Evolutionary conservation across 30 jellyfish, hydroid and myxozoan species (phyloP).

Genomic region (Sanderia malayensis): DNA sequence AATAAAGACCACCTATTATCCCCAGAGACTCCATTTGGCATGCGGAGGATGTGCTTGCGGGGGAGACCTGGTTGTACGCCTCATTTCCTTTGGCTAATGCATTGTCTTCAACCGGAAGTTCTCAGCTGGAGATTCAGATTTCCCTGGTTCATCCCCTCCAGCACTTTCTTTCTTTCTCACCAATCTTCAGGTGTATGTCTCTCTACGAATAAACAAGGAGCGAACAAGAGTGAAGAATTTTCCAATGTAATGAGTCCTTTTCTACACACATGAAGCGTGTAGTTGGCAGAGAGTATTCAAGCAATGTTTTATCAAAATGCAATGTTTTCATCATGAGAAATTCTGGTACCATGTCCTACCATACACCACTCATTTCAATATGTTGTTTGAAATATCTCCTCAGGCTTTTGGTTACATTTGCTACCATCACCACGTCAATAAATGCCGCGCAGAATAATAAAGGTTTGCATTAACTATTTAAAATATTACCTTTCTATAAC

Average conservation of each 20-base stretch:
- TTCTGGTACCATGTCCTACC: neutral
- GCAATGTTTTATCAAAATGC: neutral
- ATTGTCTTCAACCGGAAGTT: constrained; percentile 31
- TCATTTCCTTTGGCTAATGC: neutral
- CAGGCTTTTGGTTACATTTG: neutral
- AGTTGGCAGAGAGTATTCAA: neutral
- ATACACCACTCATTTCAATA: neutral
- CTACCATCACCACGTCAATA: neutral
- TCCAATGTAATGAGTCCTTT: too few species aligned
- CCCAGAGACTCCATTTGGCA: too few species aligned
- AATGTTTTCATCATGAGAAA: neutral
- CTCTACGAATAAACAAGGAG: too few species aligned
- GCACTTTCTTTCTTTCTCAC: too few species aligned
- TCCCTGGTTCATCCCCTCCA: neutral
- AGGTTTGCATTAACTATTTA: too few species aligned
- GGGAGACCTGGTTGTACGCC: neutral
- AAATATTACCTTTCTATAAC: too few species aligned
- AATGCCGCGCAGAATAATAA: too few species aligned
- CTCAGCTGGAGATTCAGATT: constrained; percentile 19
- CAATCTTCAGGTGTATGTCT: too few species aligned
- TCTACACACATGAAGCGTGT: neutral
- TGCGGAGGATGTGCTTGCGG: neutral
- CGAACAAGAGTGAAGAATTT: too few species aligned
- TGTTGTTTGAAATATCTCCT: neutral
- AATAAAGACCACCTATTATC: too few species aligned